Percentiles rank a stretch among this genome's conserved stretches.
Evolutionary conservation across 2,888 invertebrate species (phyloP).

Genomic region (Stomorhina lunata): DNA sequence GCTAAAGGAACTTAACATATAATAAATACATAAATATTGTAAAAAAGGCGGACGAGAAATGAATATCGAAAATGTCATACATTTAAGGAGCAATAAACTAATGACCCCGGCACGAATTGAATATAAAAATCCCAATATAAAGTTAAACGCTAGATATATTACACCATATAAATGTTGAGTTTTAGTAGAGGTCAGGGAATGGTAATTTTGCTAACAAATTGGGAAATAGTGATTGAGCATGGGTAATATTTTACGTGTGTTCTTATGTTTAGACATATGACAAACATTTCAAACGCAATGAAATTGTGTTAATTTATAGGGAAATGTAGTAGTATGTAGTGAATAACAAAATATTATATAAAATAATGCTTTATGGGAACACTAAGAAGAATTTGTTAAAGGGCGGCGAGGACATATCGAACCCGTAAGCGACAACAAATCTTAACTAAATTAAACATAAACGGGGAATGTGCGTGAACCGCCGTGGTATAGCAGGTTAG

Average conservation of each 20-base stretch:
- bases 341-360: not conserved
- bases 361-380: not conserved
- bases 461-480: no score
- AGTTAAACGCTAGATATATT: slow-evolving; percentile 21
- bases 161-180: slow-evolving; percentile 9
- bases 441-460: no score
- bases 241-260: not conserved
- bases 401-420: no score
- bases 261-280: not conserved
- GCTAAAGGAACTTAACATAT: no score
- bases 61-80: not conserved
- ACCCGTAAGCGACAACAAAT: no score
- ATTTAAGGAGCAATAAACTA: not conserved
- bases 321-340: slow-evolving; percentile 28
- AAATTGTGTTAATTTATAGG: slow-evolving; percentile 37
- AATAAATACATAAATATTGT: slow-evolving; percentile 23
- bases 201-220: not conserved
- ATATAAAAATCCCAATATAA: slow-evolving; percentile 11
- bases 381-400: not conserved
- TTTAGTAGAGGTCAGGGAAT: not conserved
- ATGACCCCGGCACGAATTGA: slow-evolving; percentile 7
- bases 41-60: not conserved
- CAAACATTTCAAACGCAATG: not conserved
- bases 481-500: no score
- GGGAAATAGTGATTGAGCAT: not conserved